These are phyloP conservation scores for Hoplodrina ambigua DNA, from an alignment of 2,888 invertebrate species.

Conservation along the genomic window DNA sequence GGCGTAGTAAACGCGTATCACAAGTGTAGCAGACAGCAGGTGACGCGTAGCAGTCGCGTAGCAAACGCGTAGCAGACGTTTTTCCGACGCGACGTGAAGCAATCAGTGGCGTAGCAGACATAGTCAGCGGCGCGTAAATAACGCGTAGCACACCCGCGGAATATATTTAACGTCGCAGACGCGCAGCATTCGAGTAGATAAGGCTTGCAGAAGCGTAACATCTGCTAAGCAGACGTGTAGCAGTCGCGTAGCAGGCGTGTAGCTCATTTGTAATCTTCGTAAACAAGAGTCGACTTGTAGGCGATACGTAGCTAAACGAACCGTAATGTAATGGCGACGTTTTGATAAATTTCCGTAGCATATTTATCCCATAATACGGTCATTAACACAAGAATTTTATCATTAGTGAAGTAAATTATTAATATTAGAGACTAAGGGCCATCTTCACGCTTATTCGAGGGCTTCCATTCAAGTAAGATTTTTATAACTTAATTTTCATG, in stretches of 20 bases:
- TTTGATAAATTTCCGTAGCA: too few relatives aligned
- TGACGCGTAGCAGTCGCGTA: background rate
- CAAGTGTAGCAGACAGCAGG: background rate
- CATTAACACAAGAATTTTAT: background rate
- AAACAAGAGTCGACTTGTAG: too few relatives aligned
- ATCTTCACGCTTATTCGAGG: background rate
- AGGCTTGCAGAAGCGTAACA: background rate
- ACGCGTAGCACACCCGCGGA: background rate
- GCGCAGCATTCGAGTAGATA: constrained; percentile 7
- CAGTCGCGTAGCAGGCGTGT: background rate
- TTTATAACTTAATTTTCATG: constrained; percentile 18
- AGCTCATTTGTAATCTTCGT: background rate
- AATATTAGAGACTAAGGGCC: background rate
- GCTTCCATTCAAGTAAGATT: background rate
- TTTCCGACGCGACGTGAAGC: too few relatives aligned
- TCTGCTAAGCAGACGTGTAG: background rate
- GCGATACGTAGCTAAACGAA: background rate
- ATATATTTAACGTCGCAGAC: background rate
- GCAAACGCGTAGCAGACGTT: background rate
- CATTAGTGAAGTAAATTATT: constrained; percentile 13
- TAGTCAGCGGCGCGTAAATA: background rate
- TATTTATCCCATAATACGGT: too few relatives aligned
- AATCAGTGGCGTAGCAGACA: background rate
- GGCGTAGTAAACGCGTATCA: background rate
- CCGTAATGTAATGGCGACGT: too few relatives aligned